Evolutionary conservation across 2,888 invertebrate genomes (phyloP).

Genomic region (Andrena praecox): DNA sequence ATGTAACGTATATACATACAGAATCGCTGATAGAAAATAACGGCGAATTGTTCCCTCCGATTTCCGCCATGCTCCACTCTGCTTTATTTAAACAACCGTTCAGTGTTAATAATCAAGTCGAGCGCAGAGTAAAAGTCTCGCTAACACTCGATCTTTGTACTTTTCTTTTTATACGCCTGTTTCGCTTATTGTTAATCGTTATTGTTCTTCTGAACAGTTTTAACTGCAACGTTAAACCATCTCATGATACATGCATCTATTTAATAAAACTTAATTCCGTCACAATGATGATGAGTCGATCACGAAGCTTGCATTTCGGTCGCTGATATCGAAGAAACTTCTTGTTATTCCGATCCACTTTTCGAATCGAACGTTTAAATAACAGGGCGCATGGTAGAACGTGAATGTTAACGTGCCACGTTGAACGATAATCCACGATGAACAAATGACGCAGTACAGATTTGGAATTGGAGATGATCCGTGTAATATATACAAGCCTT

Average conservation of each 20-base stretch:
- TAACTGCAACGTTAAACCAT: neutral
- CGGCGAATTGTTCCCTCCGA: conserved; percentile 1
- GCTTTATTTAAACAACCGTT: neutral
- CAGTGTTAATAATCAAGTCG: neutral
- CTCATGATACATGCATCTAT: neutral
- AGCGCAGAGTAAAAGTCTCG: conserved; percentile 12
- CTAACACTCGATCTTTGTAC: conserved; percentile 33
- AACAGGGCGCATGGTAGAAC: neutral
- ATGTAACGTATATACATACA: conserved; percentile 67
- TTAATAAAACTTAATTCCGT: neutral
- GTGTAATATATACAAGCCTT: conserved; percentile 32
- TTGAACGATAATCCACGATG: neutral
- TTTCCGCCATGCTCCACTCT: neutral
- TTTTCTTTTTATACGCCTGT: conserved; percentile 16
- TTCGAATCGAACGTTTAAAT: conserved; percentile 21
- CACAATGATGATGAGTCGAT: neutral
- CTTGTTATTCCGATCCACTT: neutral
- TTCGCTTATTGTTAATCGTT: neutral
- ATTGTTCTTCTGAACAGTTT: neutral
- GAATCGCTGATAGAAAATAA: conserved; percentile 41
- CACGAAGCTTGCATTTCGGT: neutral
- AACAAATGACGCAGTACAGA: neutral
- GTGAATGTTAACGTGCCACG: neutral
- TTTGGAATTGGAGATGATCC: conserved; percentile 8
- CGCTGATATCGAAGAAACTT: conserved; percentile 18